Evolutionary conservation across 2,113 vertebrate species (phyloP), one percentile per base, ranked within the genome.

Genomic region (Platysternon megacephalum): DNA sequence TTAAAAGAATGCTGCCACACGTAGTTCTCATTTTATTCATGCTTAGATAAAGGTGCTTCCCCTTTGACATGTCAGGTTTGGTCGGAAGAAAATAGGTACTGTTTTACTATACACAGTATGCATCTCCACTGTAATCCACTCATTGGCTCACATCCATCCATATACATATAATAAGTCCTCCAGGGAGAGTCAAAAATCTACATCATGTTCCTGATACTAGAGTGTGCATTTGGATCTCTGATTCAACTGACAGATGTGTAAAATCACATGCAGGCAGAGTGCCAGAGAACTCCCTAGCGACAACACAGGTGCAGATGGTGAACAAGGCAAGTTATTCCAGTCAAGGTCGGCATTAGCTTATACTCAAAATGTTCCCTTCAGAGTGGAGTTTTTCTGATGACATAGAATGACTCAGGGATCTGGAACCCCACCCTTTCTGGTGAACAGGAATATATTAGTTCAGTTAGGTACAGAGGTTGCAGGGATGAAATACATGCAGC

Each of bases 201-300:
- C 93, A 89, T 81, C 97, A 96, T 91, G 97, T 98, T 97, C 97
- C 97, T 93, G 97, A 97, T 93, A 81, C 95, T 89, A 82, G 89
- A 96, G 90, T 98, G 90, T 97, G 97, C 97, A 98, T 95, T 97
- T 48, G 96, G 97, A 96, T 97, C 98, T 98, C 98, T 98, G 96
- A 96, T 96, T 98, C 97, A 97, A 97, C 96, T 98, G 98, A 98
- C 98, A 98, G 97, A 98, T 98, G 98, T 97, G 97, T 96, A 97
- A 98, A 98, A 98, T 96, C 96, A 86, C 82, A 94, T 13, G 85
- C 95, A 97, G 97, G 98, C 98, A 39, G 19, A 72, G n/a, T 39
- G n/a, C 65, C 65, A 98, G 98, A 97, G 96, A 98, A 94, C 55
- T 97, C 98, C 96, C 98, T 5, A 1, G 11, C 88, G 98, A 97